Evolutionary conservation across 2,888 invertebrate genomes (phyloP), one percentile per base, ranked within the genome.

Genomic region (Limnephilus lunatus): DNA sequence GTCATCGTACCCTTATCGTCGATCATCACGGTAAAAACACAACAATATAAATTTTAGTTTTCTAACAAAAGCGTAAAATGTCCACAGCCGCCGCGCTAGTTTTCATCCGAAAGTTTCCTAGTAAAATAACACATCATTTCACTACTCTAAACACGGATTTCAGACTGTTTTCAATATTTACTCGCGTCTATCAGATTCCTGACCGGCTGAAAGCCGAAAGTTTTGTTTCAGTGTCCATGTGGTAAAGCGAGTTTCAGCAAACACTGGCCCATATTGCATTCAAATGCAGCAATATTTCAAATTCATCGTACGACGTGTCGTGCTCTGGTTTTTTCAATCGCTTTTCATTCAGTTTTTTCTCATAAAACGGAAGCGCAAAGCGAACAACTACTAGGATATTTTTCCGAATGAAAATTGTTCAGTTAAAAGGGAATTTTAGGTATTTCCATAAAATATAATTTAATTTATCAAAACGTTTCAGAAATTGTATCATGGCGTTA

Each of bases 261-360:
- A 86, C 86, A 48, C 86, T 44, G 86, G 39, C n/a, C 86, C 48
- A 30, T 44, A 86, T 44, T 48, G 86, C 39, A 86, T 44, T 39
- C 86, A 44, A 48, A 86, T 86, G 86, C 44, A 14, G 86, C 35
- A 86, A 86, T 86, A 86, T 86, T 86, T 86, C 39, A 86, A 39
- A 86, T 86, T 35, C 86, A 30, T 44, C 86, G 86, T 44, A 15
- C n/a, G n/a, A 68, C 68, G 25, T 68, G 44, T 44, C 86, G n/a
- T 25, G 85, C 7, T 14, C 48, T 44, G 30, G n/a, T 86, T 86
- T 39, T 86, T 39, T 35, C 48, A 86, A 86, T n/a, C 35, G 44
- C 86, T 44, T 86, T 86, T 44, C 86, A 48, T 86, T 48, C 48
- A 7, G 35, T 48, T 48, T 44, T 44, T 44, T 30, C 68, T 68